These are phyloP conservation scores for Brachionus sp. DNA, from an alignment of 1,140 invertebrate species.

Conservation along the genomic window DNA sequence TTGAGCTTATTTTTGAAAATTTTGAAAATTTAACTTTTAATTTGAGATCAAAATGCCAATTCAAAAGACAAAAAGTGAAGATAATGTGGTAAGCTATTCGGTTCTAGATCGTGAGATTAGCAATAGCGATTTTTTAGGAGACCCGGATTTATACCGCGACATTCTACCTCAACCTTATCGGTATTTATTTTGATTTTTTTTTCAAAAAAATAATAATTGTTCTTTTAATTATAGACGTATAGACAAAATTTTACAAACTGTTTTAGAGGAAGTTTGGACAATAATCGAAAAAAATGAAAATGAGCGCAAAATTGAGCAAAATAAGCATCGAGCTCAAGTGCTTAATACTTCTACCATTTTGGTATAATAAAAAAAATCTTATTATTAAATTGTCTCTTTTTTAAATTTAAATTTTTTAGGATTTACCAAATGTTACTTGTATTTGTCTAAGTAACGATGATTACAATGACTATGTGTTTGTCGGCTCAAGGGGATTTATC, in stretches of 20 bases:
- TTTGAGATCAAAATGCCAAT: conserved; percentile 24
- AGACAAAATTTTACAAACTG: conserved; percentile 16
- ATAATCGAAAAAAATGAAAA: conserved; percentile 16
- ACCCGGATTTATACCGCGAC: conserved; percentile 6
- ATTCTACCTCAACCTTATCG: conserved; percentile 12
- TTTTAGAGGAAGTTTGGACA: conserved; percentile 9
- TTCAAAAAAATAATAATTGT: not conserved
- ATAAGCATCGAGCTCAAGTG: not conserved
- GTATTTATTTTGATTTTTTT: not conserved
- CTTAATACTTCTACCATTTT: not conserved
- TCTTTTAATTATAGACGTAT: not conserved
- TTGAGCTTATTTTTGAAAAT: not conserved
- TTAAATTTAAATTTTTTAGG: not conserved
- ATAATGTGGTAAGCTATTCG: conserved; percentile 23
- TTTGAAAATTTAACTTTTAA: not conserved
- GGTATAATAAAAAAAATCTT: not conserved
- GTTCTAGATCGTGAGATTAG: conserved; percentile 8
- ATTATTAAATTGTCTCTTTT: not conserved
- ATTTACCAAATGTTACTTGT: not conserved
- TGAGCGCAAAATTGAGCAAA: conserved; percentile 14
- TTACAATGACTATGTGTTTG: conserved; percentile 28
- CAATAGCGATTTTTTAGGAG: not conserved
- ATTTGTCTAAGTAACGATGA: not conserved
- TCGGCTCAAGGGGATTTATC: conserved; percentile 1
- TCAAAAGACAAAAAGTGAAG: not conserved